Percentiles rank a stretch among this genome's conserved stretches.
Conservation (phyloP, 2,113 vertebrate species). For the Prionailurus viverrinus region DNA sequence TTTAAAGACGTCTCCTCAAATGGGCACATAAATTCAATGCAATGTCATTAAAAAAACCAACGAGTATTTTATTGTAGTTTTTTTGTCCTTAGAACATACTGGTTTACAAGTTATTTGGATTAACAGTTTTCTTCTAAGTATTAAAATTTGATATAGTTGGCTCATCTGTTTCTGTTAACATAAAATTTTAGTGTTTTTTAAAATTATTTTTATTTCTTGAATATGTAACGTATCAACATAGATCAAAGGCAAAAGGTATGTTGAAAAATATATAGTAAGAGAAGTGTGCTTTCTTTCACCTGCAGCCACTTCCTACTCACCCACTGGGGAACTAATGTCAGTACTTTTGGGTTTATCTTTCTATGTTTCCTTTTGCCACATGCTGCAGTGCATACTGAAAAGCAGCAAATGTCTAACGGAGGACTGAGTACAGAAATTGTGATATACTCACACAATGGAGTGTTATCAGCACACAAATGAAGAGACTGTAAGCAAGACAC, state of each 20-base stretch:
- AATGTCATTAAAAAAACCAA: background rate
- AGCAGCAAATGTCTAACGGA: background rate
- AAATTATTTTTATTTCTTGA: conserved; percentile 22
- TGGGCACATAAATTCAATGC: background rate
- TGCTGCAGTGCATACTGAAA: background rate
- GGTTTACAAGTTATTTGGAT: background rate
- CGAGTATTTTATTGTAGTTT: background rate
- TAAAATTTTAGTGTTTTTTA: background rate
- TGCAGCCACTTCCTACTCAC: background rate
- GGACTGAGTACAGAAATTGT: background rate
- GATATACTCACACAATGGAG: too few species aligned
- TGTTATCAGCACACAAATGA: background rate
- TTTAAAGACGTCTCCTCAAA: background rate
- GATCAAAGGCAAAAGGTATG: background rate
- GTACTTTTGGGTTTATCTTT: background rate
- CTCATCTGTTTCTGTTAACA: background rate
- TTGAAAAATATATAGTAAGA: background rate
- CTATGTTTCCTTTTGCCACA: background rate
- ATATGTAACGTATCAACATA: background rate
- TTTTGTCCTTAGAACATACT: background rate
- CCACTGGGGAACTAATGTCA: background rate
- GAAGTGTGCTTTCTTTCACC: background rate
- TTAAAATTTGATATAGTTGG: background rate
- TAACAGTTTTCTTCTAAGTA: background rate
- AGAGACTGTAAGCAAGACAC: background rate